These are phyloP conservation scores for Sphenopsis melanotis DNA, from an alignment of 2,797 vertebrate species.

Conservation along the genomic window DNA sequence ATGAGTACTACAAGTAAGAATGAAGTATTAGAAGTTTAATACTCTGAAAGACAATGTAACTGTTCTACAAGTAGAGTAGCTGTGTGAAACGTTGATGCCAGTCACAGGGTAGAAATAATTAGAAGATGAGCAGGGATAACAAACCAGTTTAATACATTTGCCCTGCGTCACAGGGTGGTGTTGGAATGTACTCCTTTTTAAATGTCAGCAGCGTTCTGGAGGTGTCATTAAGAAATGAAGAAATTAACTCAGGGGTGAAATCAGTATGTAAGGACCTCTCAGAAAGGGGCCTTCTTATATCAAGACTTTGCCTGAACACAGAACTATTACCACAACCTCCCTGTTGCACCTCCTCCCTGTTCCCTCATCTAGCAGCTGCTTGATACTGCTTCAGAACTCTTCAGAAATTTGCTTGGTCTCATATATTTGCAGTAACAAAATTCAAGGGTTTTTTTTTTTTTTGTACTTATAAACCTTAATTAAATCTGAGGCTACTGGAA, in stretches of 20 bases:
- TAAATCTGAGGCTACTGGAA: neutral
- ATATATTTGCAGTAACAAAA: neutral
- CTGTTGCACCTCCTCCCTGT: neutral
- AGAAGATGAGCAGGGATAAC: neutral
- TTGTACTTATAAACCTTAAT: neutral
- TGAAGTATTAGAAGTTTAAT: neutral
- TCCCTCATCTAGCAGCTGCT: neutral
- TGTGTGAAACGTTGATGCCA: neutral
- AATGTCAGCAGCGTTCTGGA: neutral
- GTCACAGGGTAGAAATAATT: neutral
- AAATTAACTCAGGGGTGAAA: neutral
- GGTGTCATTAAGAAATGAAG: neutral
- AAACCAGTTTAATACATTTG: neutral
- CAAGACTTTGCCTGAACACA: neutral
- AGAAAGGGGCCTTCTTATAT: neutral
- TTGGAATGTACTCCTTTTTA: neutral
- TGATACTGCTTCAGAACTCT: neutral
- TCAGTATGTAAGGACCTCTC: neutral
- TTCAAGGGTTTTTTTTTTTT: rapidly evolving
- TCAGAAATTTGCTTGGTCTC: neutral
- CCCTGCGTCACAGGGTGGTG: neutral
- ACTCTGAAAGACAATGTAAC: neutral
- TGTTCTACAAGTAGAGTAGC: neutral
- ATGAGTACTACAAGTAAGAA: neutral
- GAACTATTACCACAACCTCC: neutral